A percentile compares a stretch with the other conserved stretches of the same genome.
Conservation (phyloP, 92 coral and sea anemone genomes). For the Hydrozoanthus gracilis region DNA sequence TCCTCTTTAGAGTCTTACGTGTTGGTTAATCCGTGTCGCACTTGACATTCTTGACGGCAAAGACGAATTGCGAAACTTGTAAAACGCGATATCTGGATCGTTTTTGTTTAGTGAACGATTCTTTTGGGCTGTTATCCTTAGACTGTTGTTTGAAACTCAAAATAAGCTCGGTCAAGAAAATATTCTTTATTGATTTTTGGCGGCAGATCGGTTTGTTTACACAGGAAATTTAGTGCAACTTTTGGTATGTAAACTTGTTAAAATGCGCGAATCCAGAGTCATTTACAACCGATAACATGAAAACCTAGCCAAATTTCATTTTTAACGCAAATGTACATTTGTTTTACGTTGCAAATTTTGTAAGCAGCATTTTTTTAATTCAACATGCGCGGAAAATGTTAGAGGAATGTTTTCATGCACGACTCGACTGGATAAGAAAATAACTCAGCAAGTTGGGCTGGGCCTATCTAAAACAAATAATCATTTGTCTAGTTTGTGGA, state of each 20-base stretch:
- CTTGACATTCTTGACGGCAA: conserved; percentile 3
- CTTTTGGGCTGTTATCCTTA: not conserved
- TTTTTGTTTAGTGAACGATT: not conserved
- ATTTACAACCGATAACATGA: no score
- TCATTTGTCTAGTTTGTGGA: no score
- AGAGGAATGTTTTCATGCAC: no score
- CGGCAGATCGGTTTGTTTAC: not conserved
- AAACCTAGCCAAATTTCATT: no score
- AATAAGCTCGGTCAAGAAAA: not conserved
- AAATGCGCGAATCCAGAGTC: not conserved
- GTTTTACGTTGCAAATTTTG: no score
- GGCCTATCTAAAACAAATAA: no score
- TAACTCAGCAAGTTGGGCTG: no score
- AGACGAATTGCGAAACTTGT: not conserved
- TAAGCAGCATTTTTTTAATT: no score
- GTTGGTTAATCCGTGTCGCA: not conserved
- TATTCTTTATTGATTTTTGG: not conserved
- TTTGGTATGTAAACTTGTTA: not conserved
- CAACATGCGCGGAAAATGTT: no score
- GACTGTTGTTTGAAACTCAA: not conserved
- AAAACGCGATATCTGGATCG: not conserved
- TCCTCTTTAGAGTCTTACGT: not conserved
- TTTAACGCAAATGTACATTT: no score
- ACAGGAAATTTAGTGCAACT: not conserved
- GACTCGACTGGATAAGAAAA: no score